phyloP scores from a whole-genome alignment of 2,797 vertebrate genomes.

The Thaleichthys pacificus region DNA sequence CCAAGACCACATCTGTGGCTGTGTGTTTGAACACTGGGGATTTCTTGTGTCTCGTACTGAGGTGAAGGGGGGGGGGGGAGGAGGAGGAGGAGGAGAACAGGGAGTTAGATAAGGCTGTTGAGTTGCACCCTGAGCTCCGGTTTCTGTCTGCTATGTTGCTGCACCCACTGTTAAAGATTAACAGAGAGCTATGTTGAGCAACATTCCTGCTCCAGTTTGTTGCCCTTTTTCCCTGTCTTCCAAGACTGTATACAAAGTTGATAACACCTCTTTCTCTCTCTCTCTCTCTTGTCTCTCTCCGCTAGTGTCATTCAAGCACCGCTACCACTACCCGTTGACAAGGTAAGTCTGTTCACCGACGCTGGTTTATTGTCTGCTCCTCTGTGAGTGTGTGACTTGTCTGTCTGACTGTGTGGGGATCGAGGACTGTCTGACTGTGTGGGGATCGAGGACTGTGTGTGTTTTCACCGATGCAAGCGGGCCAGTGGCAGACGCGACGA shows the following conservation, averaged over 20 bases:
- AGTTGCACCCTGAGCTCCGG: background rate
- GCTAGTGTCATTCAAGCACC: conserved; percentile 95
- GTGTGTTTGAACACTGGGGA: background rate
- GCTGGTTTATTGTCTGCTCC: background rate
- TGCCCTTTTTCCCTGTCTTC: background rate
- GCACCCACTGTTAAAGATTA: conserved; percentile 66
- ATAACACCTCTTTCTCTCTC: conserved; percentile 15
- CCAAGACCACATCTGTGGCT: no score
- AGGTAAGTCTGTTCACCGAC: conserved; percentile 81
- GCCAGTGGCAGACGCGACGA: no score
- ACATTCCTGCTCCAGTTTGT: background rate
- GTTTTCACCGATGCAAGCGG: background rate
- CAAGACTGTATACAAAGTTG: background rate
- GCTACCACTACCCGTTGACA: conserved; percentile 95
- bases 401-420: background rate
- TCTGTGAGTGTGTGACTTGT: background rate
- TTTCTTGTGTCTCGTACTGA: no score
- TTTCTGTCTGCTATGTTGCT: background rate
- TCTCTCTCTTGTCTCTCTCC: conserved; percentile 52
- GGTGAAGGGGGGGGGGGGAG: background rate
- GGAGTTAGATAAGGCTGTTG: background rate
- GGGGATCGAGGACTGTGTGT: background rate
- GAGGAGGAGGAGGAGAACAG: background rate
- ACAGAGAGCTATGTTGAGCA: conserved; percentile 52
- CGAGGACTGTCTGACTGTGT: background rate